A percentile compares a stretch with the other conserved stretches of the same genome.
Evolutionary conservation across 2,797 vertebrate species (phyloP).

Genomic region (Sebastiscus albofasciatus): DNA sequence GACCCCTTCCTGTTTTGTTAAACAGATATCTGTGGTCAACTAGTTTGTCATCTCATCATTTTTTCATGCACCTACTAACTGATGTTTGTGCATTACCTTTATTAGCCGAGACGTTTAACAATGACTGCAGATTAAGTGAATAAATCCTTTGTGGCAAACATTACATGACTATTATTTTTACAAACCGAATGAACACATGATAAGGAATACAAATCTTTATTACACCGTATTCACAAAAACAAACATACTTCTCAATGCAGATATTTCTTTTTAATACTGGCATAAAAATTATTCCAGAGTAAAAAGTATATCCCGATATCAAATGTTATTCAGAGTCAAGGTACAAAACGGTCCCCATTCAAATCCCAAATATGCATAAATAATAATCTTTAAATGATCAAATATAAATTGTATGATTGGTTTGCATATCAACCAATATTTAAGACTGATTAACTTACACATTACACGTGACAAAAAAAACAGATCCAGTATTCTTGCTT

Average conservation of each 20-base stretch:
- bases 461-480: conserved; percentile 31
- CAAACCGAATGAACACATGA: conserved; percentile 7
- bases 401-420: conserved; percentile 50
- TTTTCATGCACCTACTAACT: too few relatives aligned
- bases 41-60: not conserved
- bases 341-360: conserved; percentile 53
- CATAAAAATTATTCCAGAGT: conserved; percentile 42
- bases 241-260: conserved; percentile 18
- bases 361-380: conserved; percentile 71
- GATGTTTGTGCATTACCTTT: not conserved
- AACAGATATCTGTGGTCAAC: not conserved
- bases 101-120: not conserved
- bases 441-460: conserved; percentile 45
- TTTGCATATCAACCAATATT: conserved; percentile 53
- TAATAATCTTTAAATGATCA: conserved; percentile 56
- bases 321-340: conserved; percentile 56
- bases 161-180: not conserved
- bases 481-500: conserved; percentile 72
- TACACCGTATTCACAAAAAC: conserved; percentile 60
- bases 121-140: not conserved
- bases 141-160: not conserved
- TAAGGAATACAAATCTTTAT: conserved; percentile 68
- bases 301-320: conserved; percentile 38
- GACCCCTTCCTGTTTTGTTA: not conserved
- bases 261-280: conserved; percentile 22